These are phyloP conservation scores for Parnassius apollo DNA, from an alignment of 2,888 invertebrate species.

Conservation along the genomic window DNA sequence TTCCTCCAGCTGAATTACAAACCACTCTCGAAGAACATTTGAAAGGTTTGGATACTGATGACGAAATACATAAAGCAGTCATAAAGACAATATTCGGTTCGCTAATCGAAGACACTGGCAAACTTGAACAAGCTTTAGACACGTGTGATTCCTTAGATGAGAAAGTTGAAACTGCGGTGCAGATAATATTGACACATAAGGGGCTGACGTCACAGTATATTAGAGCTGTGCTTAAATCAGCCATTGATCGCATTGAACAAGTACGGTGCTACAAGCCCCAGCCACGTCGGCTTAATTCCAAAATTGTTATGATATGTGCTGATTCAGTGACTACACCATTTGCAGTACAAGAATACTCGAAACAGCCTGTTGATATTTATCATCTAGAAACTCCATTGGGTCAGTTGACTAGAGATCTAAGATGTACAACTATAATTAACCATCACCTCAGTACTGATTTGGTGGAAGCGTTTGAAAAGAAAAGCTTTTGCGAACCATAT, in stretches of 20 bases:
- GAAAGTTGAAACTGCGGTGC: conserved; percentile 42
- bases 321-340: conserved; percentile 6
- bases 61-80: conserved; percentile 38
- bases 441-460: conserved; percentile 40
- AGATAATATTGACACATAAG: conserved; percentile 38
- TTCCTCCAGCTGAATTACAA: conserved; percentile 44
- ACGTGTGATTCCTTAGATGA: conserved; percentile 32
- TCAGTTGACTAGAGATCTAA: conserved; percentile 37
- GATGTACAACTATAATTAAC: conserved; percentile 46
- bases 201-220: conserved; percentile 49
- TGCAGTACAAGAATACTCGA: conserved; percentile 39
- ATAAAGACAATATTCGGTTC: conserved; percentile 37
- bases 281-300: conserved; percentile 38
- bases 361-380: conserved; percentile 37
- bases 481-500: conserved; percentile 41
- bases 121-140: conserved; percentile 26
- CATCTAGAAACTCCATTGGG: conserved; percentile 39
- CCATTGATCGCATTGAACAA: conserved; percentile 40
- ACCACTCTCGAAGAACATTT: conserved; percentile 35
- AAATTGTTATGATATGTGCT: conserved; percentile 42
- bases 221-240: conserved; percentile 41
- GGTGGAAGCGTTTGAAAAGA: conserved; percentile 35
- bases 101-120: conserved; percentile 29
- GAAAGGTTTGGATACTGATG: conserved; percentile 32
- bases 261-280: conserved; percentile 32